Evolutionary conservation across 1,140 invertebrate species (phyloP), one percentile per base, ranked within the genome.

Genomic region (Drosophila parabipectinata): DNA sequence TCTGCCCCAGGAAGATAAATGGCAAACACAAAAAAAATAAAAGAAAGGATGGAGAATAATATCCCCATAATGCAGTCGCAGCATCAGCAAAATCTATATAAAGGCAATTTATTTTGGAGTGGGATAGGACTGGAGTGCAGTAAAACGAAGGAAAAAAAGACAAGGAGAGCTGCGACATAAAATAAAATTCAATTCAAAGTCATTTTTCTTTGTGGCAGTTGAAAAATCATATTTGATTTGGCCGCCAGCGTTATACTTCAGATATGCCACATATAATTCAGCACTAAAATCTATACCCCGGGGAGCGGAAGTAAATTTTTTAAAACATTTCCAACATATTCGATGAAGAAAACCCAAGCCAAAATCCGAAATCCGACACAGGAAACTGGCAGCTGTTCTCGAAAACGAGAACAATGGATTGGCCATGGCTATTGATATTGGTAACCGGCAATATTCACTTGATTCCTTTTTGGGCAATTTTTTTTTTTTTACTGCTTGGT

Each of bases 161-260:
- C 44, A 14, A 45, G n/a, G n/a, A 45, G 44, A 47, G 44, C 44
- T 21, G 44, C 79, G 72, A 76, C 80, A 77, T 84, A 84, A 84
- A 84, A 84, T 84, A 30, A 64, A 64, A 67, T 67, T 84, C 81
- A 87, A 85, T 87, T 81, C 68, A 66, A 75, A 24, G 58, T 30
- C 57, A 77, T 80, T 77, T 84, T 72, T 68, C 58, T 68, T 57
- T 26, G 26, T 24, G 21, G 54, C 45, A 44, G 52, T 50, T 72
- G 55, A 57, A 73, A 84, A 84, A 85, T 84, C 81, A 87, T 87
- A 87, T 85, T 87, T 81, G 64, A 74, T 51, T 62, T 68, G 57
- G 39, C 77, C 57, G n/a, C 21, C 45, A 59, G 77, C 72, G 7
- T 44, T 50, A 28, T 50, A 41, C 24, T 50, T 57, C 37, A 47